Base-by-base conservation (phyloP, 23 tunicate genomes). In the Styela plicata region DNA sequence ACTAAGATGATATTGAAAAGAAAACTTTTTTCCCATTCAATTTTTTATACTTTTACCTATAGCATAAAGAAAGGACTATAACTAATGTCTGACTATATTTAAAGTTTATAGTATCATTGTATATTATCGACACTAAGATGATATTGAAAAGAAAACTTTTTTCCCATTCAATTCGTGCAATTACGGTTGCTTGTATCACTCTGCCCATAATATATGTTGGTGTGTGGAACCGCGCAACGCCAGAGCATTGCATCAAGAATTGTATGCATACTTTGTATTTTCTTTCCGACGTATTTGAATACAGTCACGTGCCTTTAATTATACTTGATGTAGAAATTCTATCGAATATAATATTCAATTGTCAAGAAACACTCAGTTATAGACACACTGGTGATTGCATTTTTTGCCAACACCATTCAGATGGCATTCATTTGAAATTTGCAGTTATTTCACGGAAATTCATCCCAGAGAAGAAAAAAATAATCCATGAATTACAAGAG, bases 371-470 rank as follows among this genome's bases (percentile, higher is more conserved):
- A 19, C 85, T 89, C 89, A 89, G 82, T 34, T 74, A 62, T 0
- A 63, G 83, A 31, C 74, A 44, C 0, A 84, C 85, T 52, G 28
- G 74, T 62, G 85, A 89, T 70, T 80, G 68, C 17, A 24, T 74
- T 1, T 32, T 90, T 21, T 90, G 96, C 74, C 85, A 90, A 69
- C 87, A 73, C 63, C 89, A 90, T 69, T 86, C 90, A 52, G 86
- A 90, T 27, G 86, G 83, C 74, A 90, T 85, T 76, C 83, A 85
- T 23, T 82, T 90, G 2, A 80, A 89, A 0, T 90, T 90, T 82
- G 96, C 96, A 0, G 63, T 90, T 28, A 64, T 85, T 64, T 80
- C 80, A 22, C 21, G 82, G 24, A 68, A 82, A 23, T 85, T 90
- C 71, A 80, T 80, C 33, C 82, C 63, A 2, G 65, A 68, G 28